These are phyloP conservation scores for Phrynocephalus vlangalii DNA, from an alignment of 2,797 vertebrate genomes.

Conservation along the genomic window DNA sequence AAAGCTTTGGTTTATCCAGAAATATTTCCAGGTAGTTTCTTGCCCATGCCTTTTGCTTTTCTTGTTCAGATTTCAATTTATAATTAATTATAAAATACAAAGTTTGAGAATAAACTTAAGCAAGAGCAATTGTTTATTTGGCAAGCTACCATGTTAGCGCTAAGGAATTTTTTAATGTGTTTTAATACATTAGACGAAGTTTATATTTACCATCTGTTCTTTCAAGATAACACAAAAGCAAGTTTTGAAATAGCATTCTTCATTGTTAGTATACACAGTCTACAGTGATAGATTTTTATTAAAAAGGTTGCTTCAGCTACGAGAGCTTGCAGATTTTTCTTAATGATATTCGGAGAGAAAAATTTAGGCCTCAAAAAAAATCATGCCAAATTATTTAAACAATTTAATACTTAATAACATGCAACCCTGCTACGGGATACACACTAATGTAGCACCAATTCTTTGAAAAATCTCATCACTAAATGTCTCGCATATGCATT, in stretches of 20 bases:
- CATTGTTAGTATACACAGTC: conserved; percentile 85
- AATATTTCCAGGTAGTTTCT: conserved; percentile 91
- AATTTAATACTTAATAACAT: conserved; percentile 81
- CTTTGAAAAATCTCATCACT: conserved; percentile 82
- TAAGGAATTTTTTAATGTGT: conserved; percentile 84
- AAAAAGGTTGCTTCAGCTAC: conserved; percentile 78
- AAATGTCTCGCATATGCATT: conserved; percentile 86
- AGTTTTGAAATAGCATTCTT: conserved; percentile 87
- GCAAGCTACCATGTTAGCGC: conserved; percentile 85
- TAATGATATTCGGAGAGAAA: conserved; percentile 65
- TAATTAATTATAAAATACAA: conserved; percentile 68
- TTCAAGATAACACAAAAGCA: conserved; percentile 87
- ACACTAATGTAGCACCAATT: conserved; percentile 72
- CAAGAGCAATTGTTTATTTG: conserved; percentile 86
- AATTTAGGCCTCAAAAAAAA: conserved; percentile 71
- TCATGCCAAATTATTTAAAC: conserved; percentile 81
- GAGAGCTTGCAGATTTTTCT: conserved; percentile 79
- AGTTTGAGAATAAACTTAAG: conserved; percentile 80
- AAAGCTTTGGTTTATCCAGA: conserved; percentile 94
- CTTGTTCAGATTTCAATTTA: conserved; percentile 47
- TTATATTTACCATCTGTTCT: conserved; percentile 89
- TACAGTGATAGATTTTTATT: conserved; percentile 79
- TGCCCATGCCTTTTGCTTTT: conserved; percentile 22
- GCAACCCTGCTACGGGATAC: conserved; percentile 74
- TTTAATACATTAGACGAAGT: conserved; percentile 87